Conservation (phyloP, 2,113 vertebrate genomes). For the Mesoclemmys tuberculata region DNA sequence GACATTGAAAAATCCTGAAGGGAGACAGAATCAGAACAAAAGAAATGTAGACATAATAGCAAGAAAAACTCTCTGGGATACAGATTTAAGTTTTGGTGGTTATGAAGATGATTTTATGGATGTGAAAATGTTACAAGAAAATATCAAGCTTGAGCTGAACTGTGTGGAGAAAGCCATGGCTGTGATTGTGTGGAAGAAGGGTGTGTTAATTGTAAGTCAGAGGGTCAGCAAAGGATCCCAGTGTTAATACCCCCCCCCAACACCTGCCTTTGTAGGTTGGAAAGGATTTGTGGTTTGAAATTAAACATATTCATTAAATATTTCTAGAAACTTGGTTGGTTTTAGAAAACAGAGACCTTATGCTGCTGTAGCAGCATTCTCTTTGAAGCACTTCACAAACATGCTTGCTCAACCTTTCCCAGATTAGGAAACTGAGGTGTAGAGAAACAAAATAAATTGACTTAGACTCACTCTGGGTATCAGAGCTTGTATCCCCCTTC, state of each 20-base stretch:
- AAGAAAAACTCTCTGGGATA: accelerated
- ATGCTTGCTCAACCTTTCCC: not conserved
- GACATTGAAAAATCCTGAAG: not conserved
- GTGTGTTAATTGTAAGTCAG: too few species aligned
- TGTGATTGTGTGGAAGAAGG: too few species aligned
- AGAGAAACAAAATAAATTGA: not conserved
- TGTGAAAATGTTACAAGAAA: not conserved
- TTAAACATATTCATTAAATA: not conserved
- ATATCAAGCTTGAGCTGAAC: not conserved
- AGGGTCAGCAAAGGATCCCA: not conserved
- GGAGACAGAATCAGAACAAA: accelerated
- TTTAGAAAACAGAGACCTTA: too few species aligned
- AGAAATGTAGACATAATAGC: accelerated
- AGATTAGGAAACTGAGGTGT: not conserved
- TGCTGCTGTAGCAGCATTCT: not conserved
- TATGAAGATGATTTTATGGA: accelerated
- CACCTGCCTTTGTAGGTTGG: not conserved
- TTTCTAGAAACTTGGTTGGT: not conserved
- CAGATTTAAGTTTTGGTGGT: accelerated
- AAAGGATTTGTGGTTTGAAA: not conserved
- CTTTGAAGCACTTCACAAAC: not conserved
- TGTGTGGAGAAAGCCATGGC: not conserved
- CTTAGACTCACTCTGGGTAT: too few species aligned
- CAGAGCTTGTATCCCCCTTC: accelerated
- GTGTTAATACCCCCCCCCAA: too few species aligned